phyloP scores from a whole-genome alignment of 2,888 invertebrate species.

The Yponomeuta malinellus region DNA sequence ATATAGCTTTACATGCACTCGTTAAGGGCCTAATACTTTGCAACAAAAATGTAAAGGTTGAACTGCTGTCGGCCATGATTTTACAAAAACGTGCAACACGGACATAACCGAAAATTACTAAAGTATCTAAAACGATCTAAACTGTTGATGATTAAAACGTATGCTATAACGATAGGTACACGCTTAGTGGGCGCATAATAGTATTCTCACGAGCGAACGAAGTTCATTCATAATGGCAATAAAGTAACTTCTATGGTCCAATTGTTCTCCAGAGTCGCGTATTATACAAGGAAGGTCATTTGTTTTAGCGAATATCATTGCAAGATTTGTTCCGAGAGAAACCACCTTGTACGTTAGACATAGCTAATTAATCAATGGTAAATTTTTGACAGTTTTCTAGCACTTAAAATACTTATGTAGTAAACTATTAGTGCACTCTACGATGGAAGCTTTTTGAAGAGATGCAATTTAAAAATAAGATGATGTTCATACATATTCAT shows the following conservation, averaged over 20 bases:
- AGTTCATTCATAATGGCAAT: constrained; percentile 7
- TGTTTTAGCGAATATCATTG: constrained; percentile 18
- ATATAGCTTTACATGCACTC: too few relatives aligned
- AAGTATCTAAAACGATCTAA: neutral
- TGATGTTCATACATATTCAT: neutral
- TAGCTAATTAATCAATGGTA: neutral
- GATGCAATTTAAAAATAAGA: neutral
- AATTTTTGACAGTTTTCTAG: neutral
- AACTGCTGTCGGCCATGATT: neutral
- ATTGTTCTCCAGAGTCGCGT: constrained; percentile 10
- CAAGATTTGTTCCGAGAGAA: constrained; percentile 13
- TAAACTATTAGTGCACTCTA: neutral
- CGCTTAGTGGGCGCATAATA: constrained; percentile 15
- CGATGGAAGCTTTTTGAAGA: neutral
- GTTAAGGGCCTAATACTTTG: too few relatives aligned
- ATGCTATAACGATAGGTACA: constrained; percentile 5
- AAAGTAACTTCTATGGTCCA: neutral
- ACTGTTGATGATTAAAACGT: constrained; percentile 6
- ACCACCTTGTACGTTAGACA: neutral
- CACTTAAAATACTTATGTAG: too few relatives aligned
- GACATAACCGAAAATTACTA: neutral
- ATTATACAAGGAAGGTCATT: constrained; percentile 5
- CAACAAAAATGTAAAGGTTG: too few relatives aligned
- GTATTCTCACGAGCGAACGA: constrained; percentile 15
- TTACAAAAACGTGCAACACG: neutral